These are phyloP conservation scores for Aegithalos caudatus DNA, from an alignment of 2,113 vertebrate genomes.

Conservation along the genomic window DNA sequence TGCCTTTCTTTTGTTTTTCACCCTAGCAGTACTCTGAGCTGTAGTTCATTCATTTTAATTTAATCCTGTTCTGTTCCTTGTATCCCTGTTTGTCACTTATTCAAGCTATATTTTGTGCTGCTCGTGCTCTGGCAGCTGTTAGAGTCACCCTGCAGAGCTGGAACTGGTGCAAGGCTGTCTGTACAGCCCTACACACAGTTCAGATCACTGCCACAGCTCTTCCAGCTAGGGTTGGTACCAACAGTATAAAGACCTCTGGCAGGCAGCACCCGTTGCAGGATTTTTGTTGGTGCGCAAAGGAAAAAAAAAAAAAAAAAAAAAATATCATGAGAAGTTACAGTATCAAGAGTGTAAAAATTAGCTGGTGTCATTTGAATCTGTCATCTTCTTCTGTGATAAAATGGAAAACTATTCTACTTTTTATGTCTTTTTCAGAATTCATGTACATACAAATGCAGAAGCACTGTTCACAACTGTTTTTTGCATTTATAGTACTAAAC, in stretches of 20 bases:
- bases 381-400: neutral
- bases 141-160: neutral
- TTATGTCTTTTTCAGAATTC: neutral
- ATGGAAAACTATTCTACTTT: neutral
- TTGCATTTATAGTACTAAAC: neutral
- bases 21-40: neutral
- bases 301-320: neutral
- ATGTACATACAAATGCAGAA: neutral
- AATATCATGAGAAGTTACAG: neutral
- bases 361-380: neutral
- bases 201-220: neutral
- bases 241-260: neutral
- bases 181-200: neutral
- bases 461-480: neutral
- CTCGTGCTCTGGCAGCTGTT: neutral
- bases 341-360: neutral
- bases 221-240: neutral
- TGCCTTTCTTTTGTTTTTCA: neutral
- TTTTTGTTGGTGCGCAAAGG: neutral
- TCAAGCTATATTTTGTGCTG: neutral
- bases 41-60: slow-evolving; percentile 1
- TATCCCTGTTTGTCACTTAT: neutral
- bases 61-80: neutral
- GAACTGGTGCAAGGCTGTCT: neutral
- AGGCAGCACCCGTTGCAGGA: neutral